These are phyloP conservation scores for Eulemur rubriventer DNA, from an alignment of 2,797 vertebrate genomes.

Conservation along the genomic window DNA sequence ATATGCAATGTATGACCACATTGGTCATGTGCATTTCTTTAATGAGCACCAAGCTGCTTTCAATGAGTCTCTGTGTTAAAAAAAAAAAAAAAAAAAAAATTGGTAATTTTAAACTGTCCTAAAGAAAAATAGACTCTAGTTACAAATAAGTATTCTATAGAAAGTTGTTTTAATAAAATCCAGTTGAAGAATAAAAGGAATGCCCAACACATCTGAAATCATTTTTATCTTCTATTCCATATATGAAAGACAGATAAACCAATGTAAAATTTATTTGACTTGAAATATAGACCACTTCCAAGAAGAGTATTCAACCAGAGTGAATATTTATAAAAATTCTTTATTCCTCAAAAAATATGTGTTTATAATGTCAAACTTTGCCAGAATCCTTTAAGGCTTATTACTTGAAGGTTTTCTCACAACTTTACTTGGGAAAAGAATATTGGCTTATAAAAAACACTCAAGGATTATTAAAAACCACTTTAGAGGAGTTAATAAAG, in stretches of 20 bases:
- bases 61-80: not conserved
- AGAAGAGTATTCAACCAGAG: constrained; percentile 12
- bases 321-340: constrained; percentile 62
- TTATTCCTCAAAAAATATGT: constrained; percentile 20
- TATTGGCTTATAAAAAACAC: constrained; percentile 31
- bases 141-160: constrained; percentile 35
- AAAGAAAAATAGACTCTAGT: constrained; percentile 8
- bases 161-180: constrained; percentile 52
- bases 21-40: constrained; percentile 29
- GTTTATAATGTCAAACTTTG: constrained; percentile 38
- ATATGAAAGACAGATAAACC: constrained; percentile 60
- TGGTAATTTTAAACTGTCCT: constrained; percentile 37
- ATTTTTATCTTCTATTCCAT: constrained; percentile 39
- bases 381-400: not conserved
- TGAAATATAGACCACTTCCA: constrained; percentile 50
- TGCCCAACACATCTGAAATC: constrained; percentile 65
- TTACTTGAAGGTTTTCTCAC: constrained; percentile 33
- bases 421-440: constrained; percentile 28
- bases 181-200: constrained; percentile 48
- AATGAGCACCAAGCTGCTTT: constrained; percentile 10
- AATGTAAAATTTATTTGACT: constrained; percentile 58
- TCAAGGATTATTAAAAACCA: not conserved
- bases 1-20: not conserved
- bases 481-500: constrained; percentile 29
- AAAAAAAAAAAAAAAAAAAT: not conserved